Evolutionary conservation across 2,888 invertebrate species (phyloP).

Genomic region (Anarsia innoxiella): DNA sequence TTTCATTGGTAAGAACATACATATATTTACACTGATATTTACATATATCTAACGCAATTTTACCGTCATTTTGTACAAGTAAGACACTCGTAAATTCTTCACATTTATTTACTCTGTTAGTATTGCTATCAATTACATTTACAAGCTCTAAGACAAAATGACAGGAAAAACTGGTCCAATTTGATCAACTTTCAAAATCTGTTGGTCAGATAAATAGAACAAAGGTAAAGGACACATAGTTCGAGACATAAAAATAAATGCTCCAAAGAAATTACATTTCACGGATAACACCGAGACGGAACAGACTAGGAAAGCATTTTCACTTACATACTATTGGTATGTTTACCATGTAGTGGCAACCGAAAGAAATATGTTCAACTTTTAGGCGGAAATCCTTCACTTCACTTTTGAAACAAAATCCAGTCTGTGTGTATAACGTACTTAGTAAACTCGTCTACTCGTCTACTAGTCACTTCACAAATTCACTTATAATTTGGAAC

Average conservation of each 20-base stretch:
- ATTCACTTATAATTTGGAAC: not conserved
- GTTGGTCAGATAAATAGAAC: not conserved
- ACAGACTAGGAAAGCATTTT: conserved; percentile 12
- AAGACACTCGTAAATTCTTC: conserved; percentile 20
- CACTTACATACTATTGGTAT: conserved; percentile 7
- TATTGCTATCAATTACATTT: conserved; percentile 26
- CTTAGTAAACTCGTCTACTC: not conserved
- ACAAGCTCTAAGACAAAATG: conserved; percentile 23
- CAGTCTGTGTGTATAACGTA: no score
- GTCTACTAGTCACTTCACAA: no score
- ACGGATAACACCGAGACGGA: not conserved
- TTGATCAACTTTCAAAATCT: conserved; percentile 20
- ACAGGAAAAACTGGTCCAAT: conserved; percentile 25
- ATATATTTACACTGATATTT: conserved; percentile 45
- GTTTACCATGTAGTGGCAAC: not conserved
- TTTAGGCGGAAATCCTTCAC: conserved; percentile 11
- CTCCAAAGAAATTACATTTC: not conserved
- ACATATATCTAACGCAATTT: conserved; percentile 32
- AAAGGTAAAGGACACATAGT: no score
- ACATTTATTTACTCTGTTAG: not conserved
- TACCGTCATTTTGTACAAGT: conserved; percentile 41
- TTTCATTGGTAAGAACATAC: conserved; percentile 54
- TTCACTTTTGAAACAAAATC: not conserved
- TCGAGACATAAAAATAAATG: conserved; percentile 11
- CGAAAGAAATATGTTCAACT: conserved; percentile 2